A percentile compares a stretch with the other conserved stretches of the same genome.
These are phyloP conservation scores for Kradibia gibbosae DNA, from an alignment of 1,140 invertebrate species.

Conservation along the genomic window DNA sequence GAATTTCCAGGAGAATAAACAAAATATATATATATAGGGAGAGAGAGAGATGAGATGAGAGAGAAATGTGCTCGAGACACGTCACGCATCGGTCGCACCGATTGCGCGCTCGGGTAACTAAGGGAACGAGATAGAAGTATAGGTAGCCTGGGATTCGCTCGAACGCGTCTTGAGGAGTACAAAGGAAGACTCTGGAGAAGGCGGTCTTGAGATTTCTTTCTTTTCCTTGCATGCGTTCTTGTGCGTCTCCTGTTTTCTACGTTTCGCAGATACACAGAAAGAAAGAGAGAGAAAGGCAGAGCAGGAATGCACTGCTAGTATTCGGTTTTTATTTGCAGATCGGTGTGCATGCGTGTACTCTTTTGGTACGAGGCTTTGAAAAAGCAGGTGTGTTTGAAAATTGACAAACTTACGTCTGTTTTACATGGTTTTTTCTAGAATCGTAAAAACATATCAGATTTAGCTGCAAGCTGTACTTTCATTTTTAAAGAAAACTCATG, in stretches of 20 bases:
- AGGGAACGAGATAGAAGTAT: slow-evolving; percentile 12
- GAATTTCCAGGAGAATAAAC: background rate
- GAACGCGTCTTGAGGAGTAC: slow-evolving; percentile 22
- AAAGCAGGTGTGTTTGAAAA: background rate
- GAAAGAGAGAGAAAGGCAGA: background rate
- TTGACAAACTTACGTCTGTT: background rate
- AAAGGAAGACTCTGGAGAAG: slow-evolving; percentile 26
- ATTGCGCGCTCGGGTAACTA: slow-evolving; percentile 3
- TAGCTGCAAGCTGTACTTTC: background rate
- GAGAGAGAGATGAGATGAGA: background rate
- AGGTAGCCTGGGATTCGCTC: slow-evolving; percentile 32
- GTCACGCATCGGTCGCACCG: slow-evolving; percentile 59
- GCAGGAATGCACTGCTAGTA: background rate
- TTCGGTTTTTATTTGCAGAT: background rate
- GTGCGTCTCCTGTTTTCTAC: background rate
- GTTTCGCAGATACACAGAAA: background rate
- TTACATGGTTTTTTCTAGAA: background rate
- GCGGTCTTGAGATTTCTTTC: slow-evolving; percentile 44
- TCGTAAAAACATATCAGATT: background rate
- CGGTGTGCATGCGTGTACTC: background rate
- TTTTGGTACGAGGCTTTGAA: background rate
- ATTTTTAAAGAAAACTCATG: background rate
- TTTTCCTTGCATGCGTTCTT: slow-evolving; percentile 13
- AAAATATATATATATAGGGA: no score
- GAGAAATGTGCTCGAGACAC: slow-evolving; percentile 47